These are phyloP conservation scores for Acanthacorydalis orientalis DNA, from an alignment of 2,888 invertebrate genomes.

Conservation along the genomic window DNA sequence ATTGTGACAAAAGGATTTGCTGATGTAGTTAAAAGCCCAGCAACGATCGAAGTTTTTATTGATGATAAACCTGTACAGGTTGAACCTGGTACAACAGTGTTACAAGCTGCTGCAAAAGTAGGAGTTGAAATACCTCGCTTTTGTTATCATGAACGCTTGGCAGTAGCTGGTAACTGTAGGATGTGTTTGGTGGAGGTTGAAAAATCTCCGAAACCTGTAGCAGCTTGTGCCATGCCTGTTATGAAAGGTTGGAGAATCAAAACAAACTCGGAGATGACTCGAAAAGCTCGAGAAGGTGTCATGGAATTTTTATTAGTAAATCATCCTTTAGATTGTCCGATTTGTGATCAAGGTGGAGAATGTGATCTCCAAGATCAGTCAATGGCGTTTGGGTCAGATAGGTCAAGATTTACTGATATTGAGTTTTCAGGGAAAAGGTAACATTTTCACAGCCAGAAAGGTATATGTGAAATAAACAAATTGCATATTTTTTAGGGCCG, in stretches of 20 bases:
- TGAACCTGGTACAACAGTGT: slow-evolving; percentile 88
- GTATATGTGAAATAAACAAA: background rate
- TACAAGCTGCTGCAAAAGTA: slow-evolving; percentile 85
- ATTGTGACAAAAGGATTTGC: background rate
- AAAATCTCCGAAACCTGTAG: slow-evolving; percentile 93
- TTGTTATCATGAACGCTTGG: slow-evolving; percentile 96
- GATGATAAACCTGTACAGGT: slow-evolving; percentile 92
- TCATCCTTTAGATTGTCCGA: slow-evolving; percentile 97
- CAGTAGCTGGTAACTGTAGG: slow-evolving; percentile 96
- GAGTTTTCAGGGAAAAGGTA: slow-evolving; percentile 76
- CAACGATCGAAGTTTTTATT: slow-evolving; percentile 88
- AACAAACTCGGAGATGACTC: slow-evolving; percentile 84
- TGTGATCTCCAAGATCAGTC: slow-evolving; percentile 96
- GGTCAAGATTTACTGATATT: slow-evolving; percentile 86
- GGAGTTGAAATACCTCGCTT: slow-evolving; percentile 98
- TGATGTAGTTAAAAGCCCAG: slow-evolving; percentile 32
- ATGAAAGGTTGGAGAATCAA: slow-evolving; percentile 99
- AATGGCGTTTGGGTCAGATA: slow-evolving; percentile 94
- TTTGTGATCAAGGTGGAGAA: slow-evolving; percentile 96
- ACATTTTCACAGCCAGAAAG: background rate
- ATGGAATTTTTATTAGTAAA: slow-evolving; percentile 99
- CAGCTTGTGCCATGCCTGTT: slow-evolving; percentile 99
- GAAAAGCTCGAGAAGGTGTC: slow-evolving; percentile 62
- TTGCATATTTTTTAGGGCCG: slow-evolving; percentile 48
- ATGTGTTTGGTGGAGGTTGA: slow-evolving; percentile 99